Evolutionary conservation across 2,797 vertebrate species (phyloP), one percentile per base, ranked within the genome.

Genomic region (Myripristis jacobus): DNA sequence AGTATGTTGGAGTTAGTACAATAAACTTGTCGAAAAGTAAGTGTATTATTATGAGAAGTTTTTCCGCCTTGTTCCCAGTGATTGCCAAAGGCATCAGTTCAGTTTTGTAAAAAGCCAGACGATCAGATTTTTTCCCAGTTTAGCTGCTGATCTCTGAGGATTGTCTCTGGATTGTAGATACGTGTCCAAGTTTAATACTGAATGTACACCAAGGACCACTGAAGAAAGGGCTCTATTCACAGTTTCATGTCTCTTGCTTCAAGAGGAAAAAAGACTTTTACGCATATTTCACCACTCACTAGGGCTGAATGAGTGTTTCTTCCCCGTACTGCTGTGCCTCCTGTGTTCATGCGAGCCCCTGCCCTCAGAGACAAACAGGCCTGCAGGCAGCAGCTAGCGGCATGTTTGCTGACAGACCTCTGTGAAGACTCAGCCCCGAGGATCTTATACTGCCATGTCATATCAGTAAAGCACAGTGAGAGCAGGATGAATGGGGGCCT

Each of bases 391-490:
- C 74, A 24, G 25, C 74, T 55, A 71, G 66, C 19, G 67, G 75
- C 74, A 73, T 94, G 91, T 94, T 94, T 94, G 88, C 89, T 94
- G 80, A 94, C 93, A 87, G 80, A 50, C 73, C 75, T 84, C 77
- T 90, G 93, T 92, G 94, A 94, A 93, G 90, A 88, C 88, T 79
- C 86, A 84, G 59, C 57, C 74, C 4, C 63, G 76, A 89, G 80
- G 81, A 89, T 87, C 87, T 92, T 85, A 87, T 85, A 87, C 66
- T 44, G 70, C 70, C 66, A 6, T 79, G 89, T 83, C 82, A 87
- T 79, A 82, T 87, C 86, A 48, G 87, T 91, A 77, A 88, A 86
- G 79, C 73, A 55, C 79, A 58, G 57, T 63, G 70, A 51, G 44
- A 25, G 31, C 50, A 72, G 59, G 24, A 89, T 90, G 89, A 91